Evolutionary conservation across 1,140 invertebrate genomes (phyloP).

Genomic region (Drosophila setifemur): DNA sequence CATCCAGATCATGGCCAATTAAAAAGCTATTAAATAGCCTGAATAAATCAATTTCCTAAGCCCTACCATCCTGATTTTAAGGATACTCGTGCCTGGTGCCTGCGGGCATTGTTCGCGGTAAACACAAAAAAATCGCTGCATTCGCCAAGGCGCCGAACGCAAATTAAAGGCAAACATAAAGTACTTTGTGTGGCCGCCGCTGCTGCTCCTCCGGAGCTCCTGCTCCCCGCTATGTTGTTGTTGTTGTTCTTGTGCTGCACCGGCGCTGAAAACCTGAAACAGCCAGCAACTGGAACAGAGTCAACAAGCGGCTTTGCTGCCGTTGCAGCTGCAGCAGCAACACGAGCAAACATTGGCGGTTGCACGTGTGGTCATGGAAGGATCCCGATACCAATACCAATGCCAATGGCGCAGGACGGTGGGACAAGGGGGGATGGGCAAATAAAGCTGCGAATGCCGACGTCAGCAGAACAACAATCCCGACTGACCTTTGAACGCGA

Average conservation of each 20-base stretch:
- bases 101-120: slow-evolving; percentile 35
- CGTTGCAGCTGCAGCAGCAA: slow-evolving; percentile 28
- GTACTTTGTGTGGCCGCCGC: slow-evolving; percentile 18
- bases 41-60: slow-evolving; percentile 26
- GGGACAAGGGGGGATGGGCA: slow-evolving; percentile 47
- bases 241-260: slow-evolving; percentile 48
- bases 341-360: slow-evolving; percentile 45
- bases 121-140: slow-evolving; percentile 55
- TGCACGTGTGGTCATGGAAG: slow-evolving; percentile 35
- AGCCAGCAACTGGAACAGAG: slow-evolving; percentile 32
- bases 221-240: slow-evolving; percentile 9
- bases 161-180: slow-evolving; percentile 73
- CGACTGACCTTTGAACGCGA: slow-evolving; percentile 71
- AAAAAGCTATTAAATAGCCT: not conserved
- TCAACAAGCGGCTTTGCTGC: slow-evolving; percentile 53
- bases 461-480: slow-evolving; percentile 60
- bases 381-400: slow-evolving; percentile 33
- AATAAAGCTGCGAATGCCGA: slow-evolving; percentile 61
- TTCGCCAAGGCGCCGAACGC: slow-evolving; percentile 63
- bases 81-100: slow-evolving; percentile 5
- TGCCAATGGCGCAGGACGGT: slow-evolving; percentile 25
- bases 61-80: slow-evolving; percentile 13
- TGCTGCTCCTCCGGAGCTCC: not conserved
- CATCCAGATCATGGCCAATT: too few species aligned
- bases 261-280: slow-evolving; percentile 61